Conservation (phyloP, 2,113 vertebrate species). For the Puma concolor region DNA sequence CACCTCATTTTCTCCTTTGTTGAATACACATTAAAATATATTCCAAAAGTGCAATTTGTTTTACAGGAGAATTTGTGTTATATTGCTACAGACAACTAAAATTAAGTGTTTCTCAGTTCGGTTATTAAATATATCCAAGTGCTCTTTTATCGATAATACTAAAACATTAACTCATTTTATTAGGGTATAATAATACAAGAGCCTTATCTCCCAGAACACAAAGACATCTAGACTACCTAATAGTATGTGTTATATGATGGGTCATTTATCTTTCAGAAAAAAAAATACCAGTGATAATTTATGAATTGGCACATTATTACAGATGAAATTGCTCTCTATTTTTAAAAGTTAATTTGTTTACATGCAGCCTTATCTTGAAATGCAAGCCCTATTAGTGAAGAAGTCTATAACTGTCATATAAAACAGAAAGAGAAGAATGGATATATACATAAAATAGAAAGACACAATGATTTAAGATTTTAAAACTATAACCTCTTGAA, state of each 20-base stretch:
- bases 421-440: constrained; percentile 78
- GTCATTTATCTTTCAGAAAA: constrained; percentile 85
- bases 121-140: constrained; percentile 91
- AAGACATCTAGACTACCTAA: constrained; percentile 87
- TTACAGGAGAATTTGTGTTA: constrained; percentile 89
- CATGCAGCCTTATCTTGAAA: constrained; percentile 88
- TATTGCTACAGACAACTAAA: constrained; percentile 90
- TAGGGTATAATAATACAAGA: constrained; percentile 87
- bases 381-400: constrained; percentile 86
- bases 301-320: constrained; percentile 87
- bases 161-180: constrained; percentile 91
- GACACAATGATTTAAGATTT: constrained; percentile 79
- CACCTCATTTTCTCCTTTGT: constrained; percentile 95
- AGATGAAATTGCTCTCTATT: constrained; percentile 87
- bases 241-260: constrained; percentile 85
- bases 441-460: constrained; percentile 81
- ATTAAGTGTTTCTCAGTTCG: constrained; percentile 89
- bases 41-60: constrained; percentile 90
- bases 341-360: constrained; percentile 90
- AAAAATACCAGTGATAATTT: constrained; percentile 85
- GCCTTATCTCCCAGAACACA: constrained; percentile 88
- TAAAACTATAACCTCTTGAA: constrained; percentile 57
- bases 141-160: constrained; percentile 89
- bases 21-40: constrained; percentile 92
- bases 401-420: constrained; percentile 85